phyloP scores from a whole-genome alignment of 2,113 vertebrate species.

The Cyprinodon variegatus region DNA sequence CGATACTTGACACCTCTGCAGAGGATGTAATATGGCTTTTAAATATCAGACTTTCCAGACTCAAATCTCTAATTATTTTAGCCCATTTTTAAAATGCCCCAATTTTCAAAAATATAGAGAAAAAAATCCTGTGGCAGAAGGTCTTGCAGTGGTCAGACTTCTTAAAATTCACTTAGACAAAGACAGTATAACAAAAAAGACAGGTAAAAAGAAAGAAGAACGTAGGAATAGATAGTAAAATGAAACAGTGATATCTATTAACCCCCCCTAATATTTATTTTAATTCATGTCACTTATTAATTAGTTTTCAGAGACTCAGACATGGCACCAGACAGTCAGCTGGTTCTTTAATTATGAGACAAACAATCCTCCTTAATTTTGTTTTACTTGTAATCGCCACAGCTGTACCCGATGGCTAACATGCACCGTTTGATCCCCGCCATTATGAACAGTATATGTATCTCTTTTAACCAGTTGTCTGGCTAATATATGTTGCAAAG shows the following conservation, averaged over 20 bases:
- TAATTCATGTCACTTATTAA: neutral
- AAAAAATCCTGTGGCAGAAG: neutral
- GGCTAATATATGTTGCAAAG: slow-evolving; percentile 20
- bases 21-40: too few species aligned
- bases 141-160: neutral
- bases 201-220: neutral
- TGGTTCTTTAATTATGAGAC: neutral
- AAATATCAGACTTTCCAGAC: neutral
- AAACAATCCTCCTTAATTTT: too few species aligned
- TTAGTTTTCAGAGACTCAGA: neutral
- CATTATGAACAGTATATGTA: slow-evolving; percentile 47
- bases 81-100: neutral
- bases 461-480: slow-evolving; percentile 28
- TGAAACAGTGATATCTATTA: neutral
- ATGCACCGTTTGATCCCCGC: slow-evolving; percentile 14
- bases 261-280: neutral
- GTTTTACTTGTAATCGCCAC: neutral
- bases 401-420: slow-evolving; percentile 27
- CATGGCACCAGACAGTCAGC: neutral
- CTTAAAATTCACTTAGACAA: neutral
- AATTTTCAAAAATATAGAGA: neutral
- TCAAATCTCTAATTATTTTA: neutral
- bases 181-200: neutral
- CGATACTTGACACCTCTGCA: too few species aligned
- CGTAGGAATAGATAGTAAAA: neutral